Conservation (phyloP, 2,113 vertebrate species). For the Rhea pennata region DNA sequence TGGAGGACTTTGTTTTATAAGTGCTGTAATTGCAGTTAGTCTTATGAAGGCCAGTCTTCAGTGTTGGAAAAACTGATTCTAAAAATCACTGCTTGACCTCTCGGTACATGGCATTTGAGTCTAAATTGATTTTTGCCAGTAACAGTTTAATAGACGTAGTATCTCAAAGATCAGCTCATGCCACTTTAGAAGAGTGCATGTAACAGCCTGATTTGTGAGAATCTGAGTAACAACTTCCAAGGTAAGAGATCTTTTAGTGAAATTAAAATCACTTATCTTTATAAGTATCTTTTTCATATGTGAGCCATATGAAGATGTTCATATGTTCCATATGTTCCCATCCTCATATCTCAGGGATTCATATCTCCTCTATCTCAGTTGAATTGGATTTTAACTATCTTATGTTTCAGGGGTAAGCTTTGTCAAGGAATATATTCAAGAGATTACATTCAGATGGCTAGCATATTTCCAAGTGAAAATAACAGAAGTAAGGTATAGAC, state of each 20-base stretch:
- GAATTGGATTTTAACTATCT: background rate
- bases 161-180: background rate
- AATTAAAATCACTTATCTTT: background rate
- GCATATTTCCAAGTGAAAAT: background rate
- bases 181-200: background rate
- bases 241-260: background rate
- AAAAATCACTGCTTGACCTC: background rate
- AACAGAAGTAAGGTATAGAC: background rate
- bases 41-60: background rate
- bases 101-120: background rate
- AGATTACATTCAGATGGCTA: background rate
- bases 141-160: background rate
- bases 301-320: too few species aligned
- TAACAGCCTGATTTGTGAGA: background rate
- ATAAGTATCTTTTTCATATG: background rate
- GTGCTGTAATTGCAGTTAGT: background rate
- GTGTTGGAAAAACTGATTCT: background rate
- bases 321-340: too few species aligned
- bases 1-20: background rate
- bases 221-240: background rate
- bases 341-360: background rate
- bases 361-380: background rate
- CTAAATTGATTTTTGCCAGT: background rate
- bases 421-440: background rate
- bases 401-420: background rate